These are phyloP conservation scores for Microctenopoma lineatum DNA, from an alignment of 2,797 vertebrate genomes.

Conservation along the genomic window DNA sequence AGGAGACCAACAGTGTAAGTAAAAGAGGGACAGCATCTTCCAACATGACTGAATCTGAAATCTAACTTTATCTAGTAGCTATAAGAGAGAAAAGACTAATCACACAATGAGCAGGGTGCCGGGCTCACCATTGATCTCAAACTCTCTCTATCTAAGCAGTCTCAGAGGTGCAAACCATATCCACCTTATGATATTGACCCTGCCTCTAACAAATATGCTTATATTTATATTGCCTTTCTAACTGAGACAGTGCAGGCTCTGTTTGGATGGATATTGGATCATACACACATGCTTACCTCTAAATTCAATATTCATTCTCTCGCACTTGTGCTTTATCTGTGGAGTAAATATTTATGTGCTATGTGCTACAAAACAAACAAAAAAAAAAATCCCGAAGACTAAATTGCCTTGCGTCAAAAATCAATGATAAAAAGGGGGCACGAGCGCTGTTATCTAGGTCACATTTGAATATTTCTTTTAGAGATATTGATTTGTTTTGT, in stretches of 20 bases:
- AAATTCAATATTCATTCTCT: slow-evolving; percentile 81
- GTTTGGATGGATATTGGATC: slow-evolving; percentile 77
- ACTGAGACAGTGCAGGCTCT: slow-evolving; percentile 68
- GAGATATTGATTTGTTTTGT: slow-evolving; percentile 85
- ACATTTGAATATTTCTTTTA: slow-evolving; percentile 87
- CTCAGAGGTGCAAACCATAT: slow-evolving; percentile 69
- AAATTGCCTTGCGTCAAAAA: slow-evolving; percentile 80
- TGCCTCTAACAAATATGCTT: slow-evolving; percentile 78
- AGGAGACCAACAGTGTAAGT: slow-evolving; percentile 2
- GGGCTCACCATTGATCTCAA: slow-evolving; percentile 76
- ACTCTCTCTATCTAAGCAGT: slow-evolving; percentile 73
- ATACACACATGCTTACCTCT: slow-evolving; percentile 77
- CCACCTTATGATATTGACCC: slow-evolving; percentile 78
- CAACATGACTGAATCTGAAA: slow-evolving; percentile 46
- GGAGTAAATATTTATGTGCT: slow-evolving; percentile 78
- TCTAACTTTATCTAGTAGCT: slow-evolving; percentile 60
- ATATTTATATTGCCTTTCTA: slow-evolving; percentile 77
- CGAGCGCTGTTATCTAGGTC: slow-evolving; percentile 83
- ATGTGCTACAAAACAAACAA: slow-evolving; percentile 58
- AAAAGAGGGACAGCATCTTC: slow-evolving; percentile 30
- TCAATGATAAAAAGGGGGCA: slow-evolving; percentile 83
- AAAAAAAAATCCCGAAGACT: slow-evolving; percentile 69
- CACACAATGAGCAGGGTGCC: slow-evolving; percentile 69
- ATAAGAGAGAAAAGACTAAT: slow-evolving; percentile 74
- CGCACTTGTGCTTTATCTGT: slow-evolving; percentile 65